Base-by-base conservation (phyloP, 2,113 vertebrate genomes). In the Nothocercus julius region DNA sequence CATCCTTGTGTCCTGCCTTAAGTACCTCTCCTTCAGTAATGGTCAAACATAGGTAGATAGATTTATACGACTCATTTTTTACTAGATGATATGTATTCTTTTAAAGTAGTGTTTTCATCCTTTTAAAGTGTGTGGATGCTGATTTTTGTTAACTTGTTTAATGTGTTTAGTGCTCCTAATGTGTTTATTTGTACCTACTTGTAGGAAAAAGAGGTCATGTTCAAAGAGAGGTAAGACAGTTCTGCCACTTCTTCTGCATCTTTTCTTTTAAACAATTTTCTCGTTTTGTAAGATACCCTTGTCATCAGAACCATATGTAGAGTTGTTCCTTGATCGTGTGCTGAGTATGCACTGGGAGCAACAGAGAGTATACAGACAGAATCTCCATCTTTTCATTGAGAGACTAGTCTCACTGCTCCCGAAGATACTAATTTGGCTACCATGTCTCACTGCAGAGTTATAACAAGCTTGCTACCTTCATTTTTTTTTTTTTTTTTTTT, bases 401-500 rank as follows among this genome's bases (percentile, higher is more conserved):
- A 63, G 8, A 17, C 19, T 40, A 28, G 5, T 47, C 18, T 40
- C 56, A 8, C 11, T 74, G 17, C 62, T 88, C 49, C 36, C 77
- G 75, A 25, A 80, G 49, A 14, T 63, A 36, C 4, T 80, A 28
- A 49, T 91, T 25, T 68, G 62, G 15, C 36, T 90, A 4, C 21
- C 54, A 0, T 45, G 10, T 73, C 11, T 18, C 30, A 79, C 8
- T 91, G 62, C 22, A 79, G 32, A 68, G 4, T 70, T 88, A 36
- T 24, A 62, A 22, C 7, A 11, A 11, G 2, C 56, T 74, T 93
- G 45, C 24, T 77, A 7, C 12, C 7, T 62, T 7, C 40, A 17
- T 70, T 93, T 83, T 75, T 5, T 22, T 82, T 89, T 82, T 36
- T 36, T 70, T 93, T 83, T 81, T 5, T 22, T 82, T 89, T 82